A percentile compares a stretch with the other conserved stretches of the same genome.
Conservation (phyloP, 1,140 invertebrate species). For the Rhopalosiphum padi region DNA sequence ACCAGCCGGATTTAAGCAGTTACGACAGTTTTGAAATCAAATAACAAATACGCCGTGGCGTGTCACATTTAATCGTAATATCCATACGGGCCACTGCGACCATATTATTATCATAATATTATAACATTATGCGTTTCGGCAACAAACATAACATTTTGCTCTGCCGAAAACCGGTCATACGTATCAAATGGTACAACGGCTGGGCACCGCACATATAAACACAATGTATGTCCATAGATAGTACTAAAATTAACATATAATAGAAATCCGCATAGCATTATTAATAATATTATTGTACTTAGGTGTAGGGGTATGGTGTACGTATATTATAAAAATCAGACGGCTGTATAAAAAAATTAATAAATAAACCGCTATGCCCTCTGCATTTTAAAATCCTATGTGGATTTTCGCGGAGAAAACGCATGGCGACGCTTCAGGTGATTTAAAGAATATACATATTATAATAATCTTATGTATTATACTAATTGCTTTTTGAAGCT, state of each 20-base stretch:
- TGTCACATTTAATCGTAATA: constrained; percentile 2
- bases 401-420: constrained; percentile 45
- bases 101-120: background rate
- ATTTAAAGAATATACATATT: background rate
- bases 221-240: constrained; percentile 17
- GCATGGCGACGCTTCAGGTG: background rate
- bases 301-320: background rate
- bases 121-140: constrained; percentile 22
- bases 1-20: background rate
- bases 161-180: constrained; percentile 41
- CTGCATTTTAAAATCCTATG: background rate
- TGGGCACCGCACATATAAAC: background rate
- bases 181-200: constrained; percentile 11
- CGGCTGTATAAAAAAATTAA: constrained; percentile 23
- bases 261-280: constrained; percentile 43
- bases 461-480: background rate
- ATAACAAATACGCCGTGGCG: background rate
- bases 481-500: background rate
- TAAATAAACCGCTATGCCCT: constrained; percentile 10
- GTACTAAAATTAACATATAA: constrained; percentile 51
- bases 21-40: background rate
- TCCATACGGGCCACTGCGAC: background rate
- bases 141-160: constrained; percentile 10
- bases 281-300: constrained; percentile 30
- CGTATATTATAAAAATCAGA: background rate